phyloP scores from a whole-genome alignment of 2,113 vertebrate genomes.

The Antechinus flavipes region DNA sequence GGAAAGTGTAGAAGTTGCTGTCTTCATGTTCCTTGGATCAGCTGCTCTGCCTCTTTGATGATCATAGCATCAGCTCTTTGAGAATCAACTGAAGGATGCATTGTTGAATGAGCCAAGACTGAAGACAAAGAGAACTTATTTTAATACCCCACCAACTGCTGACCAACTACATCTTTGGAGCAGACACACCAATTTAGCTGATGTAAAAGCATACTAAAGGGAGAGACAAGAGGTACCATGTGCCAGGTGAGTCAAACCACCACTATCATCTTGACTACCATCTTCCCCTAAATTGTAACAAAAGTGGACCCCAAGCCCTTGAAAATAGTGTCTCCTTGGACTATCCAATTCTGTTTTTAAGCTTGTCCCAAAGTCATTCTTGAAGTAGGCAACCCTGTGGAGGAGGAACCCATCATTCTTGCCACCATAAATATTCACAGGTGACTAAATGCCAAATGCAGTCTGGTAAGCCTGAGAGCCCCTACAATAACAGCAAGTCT shows the following conservation, averaged over 20 bases:
- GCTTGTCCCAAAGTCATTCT: neutral
- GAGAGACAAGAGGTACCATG: neutral
- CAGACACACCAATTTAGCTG: neutral
- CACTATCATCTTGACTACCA: neutral
- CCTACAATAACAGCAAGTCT: too few relatives aligned
- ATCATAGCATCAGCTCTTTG: neutral
- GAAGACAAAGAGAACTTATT: neutral
- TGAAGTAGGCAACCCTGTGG: neutral
- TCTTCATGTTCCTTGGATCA: neutral
- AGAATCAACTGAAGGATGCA: neutral
- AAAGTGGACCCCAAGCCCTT: neutral
- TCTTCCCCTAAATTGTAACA: neutral
- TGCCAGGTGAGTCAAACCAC: neutral
- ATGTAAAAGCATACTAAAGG: neutral
- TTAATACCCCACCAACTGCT: neutral
- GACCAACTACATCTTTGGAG: neutral
- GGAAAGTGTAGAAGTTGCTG: neutral
- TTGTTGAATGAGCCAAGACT: neutral
- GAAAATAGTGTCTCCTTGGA: neutral
- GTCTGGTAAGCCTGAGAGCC: too few relatives aligned
- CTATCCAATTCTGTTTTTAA: neutral
- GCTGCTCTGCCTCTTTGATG: neutral
- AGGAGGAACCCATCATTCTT: neutral
- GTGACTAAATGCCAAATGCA: too few relatives aligned
- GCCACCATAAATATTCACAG: neutral